Evolutionary conservation across 1,140 invertebrate species (phyloP), one percentile per base, ranked within the genome.

Genomic region (Fopius arisanus): DNA sequence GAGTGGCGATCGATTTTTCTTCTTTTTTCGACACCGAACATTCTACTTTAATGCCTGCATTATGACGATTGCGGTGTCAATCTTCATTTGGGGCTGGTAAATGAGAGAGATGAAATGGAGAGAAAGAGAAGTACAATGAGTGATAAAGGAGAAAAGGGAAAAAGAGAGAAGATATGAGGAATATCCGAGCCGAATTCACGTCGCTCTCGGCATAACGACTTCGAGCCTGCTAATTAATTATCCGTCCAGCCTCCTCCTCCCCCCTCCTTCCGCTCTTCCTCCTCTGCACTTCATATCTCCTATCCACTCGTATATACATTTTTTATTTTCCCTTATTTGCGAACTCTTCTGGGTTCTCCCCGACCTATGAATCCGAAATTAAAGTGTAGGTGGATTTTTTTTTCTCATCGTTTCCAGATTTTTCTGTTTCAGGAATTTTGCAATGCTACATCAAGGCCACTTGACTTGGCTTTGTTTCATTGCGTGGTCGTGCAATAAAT

Each of bases 31-130:
- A 21, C 37, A 41, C 23, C n/a, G 40, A 70, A 65, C 62, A 76
- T 74, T 65, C 70, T 26, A 31, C 31, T 63, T 75, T 82, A 83
- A 83, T 81, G 81, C 81, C 77, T 79, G 71, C 78, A 81, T 83
- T 83, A 82, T 81, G 80, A 82, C 78, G 84, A 84, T 82, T 84
- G 79, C 78, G 66, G 78, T 82, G 83, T 84, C 81, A 83, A 82
- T 85, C 80, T 83, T 84, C 80, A 82, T 84, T 84, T 83, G 70
- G 68, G n/a, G 66, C 48, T 67, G 63, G 19, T 28, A 19, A 19
- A 51, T 40, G 28, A 28, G 63, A 63, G 59, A 65, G 63, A 69
- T 66, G 33, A 65, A 67, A 72, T 70, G 66, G 65, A 51, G 71
- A 70, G 41, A 70, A 16, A 10, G 62, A 70, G 63, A 48, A 65